Base-by-base conservation (phyloP, 2,113 vertebrate species). In the Halcyon malimbica region DNA sequence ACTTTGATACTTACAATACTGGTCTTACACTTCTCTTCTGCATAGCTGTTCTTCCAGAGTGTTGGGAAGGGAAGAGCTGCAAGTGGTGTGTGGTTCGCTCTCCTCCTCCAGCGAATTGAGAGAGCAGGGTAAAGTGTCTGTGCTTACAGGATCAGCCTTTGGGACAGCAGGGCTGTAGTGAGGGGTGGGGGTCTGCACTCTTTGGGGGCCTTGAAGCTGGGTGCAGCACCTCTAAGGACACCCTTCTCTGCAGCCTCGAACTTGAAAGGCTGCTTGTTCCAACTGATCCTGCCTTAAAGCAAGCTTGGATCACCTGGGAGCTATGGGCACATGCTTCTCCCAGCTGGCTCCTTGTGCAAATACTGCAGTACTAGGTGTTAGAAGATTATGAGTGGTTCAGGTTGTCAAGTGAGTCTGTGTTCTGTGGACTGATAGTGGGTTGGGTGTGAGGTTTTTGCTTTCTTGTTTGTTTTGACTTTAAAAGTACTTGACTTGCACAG, bases 1-100 rank as follows among this genome's bases (percentile, higher is more conserved):
- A 3, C 35, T 83, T 56, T 23, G 29, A 44, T 85, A 13, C 13
- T 68, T 65, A 17, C 5, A 37, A 8, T 63, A 2, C 4, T 28
- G 5, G 4, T 56, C 54, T 60, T 64, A 3, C 2, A 37, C 4
- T 18, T 64, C 31, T 63, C 15, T 62, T 75, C 42, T 39, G 18
- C 53, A 10, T 0, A 1, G 44, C 60, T 6, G 4, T 4, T 37
- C 19, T 54, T 92, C 24, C 28, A 71, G 56, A 53, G 25, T 1
- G 1, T 19, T 21, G 37, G 75, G 41, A 37, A 53, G 20, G 74
- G 41, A 37, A 48, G 20, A 78, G n/a, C 29, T 93, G 78, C 64
- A 54, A 65, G 39, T 0, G 2, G 19, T 11, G 2, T 2, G 5
- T 28, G 23, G 10, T 71, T 11, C 21, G 6, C 5, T 54, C 11